Base-by-base conservation (phyloP, 2,113 vertebrate genomes). In the Erinaceus europaeus region DNA sequence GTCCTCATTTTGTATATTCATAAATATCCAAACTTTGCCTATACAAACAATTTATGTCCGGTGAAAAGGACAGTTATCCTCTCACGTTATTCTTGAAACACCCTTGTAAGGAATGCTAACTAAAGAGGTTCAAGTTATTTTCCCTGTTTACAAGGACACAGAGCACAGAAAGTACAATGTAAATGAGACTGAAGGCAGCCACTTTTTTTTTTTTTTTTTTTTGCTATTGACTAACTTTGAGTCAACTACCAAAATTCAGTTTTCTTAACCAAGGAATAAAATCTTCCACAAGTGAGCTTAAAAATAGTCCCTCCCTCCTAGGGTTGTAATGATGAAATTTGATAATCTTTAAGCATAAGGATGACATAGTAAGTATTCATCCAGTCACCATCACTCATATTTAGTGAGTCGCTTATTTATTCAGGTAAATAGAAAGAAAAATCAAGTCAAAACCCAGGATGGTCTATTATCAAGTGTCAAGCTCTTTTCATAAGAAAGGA, bases 221-320 rank as follows among this genome's bases (percentile, higher is more conserved):
- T 75, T 79, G 55, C 5, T 7, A 50, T 12, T 38, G 23, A 67
- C 53, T 85, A 90, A 84, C 34, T 21, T 72, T 57, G 27, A 71
- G 25, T 86, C 50, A 94, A 72, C 81, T 32, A 38, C 46, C 79
- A 83, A 93, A 71, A 18, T 79, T 79, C 17, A 81, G 25, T 86
- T 82, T 90, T 77, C 59, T 85, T 44, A 73, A 44, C 38, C 52
- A 38, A 82, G 21, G 61, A 85, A 57, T 9, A 73, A 59, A 69
- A 85, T 61, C 36, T 4, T 81, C 6, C 10, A 74, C n/a, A 65
- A 48, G 23, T 53, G 42, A 88, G 10, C 61, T 74, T 67, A 83
- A 88, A 46, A 83, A 32, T 52, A 84, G 18, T 68, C 20, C 27
- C n/a, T 57, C 48, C 25, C n/a, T 83, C 32, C 17, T 8, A 72